These are phyloP conservation scores for Syrista parreyssii DNA, from an alignment of 2,888 invertebrate genomes.

Conservation along the genomic window DNA sequence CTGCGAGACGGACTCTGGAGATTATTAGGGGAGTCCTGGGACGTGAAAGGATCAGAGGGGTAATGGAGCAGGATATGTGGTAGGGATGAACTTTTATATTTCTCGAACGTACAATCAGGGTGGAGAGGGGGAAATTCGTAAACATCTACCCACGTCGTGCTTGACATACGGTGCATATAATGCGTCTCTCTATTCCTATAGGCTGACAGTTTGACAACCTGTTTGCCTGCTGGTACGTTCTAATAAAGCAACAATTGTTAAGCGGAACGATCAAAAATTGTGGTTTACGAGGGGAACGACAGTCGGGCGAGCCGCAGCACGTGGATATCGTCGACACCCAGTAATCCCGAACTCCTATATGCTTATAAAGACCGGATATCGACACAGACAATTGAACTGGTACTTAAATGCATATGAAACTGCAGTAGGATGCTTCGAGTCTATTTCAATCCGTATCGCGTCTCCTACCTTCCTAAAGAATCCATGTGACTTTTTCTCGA, in stretches of 20 bases:
- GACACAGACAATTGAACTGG: conserved; percentile 46
- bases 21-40: not conserved
- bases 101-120: not conserved
- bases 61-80: not conserved
- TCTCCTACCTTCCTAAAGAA: too few relatives aligned
- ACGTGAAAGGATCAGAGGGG: not conserved
- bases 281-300: not conserved
- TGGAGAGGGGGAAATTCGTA: not conserved
- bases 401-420: conserved; percentile 29
- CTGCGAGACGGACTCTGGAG: not conserved
- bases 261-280: not conserved
- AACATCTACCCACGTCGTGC: not conserved
- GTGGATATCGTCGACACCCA: not conserved
- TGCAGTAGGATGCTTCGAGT: not conserved
- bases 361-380: conserved; percentile 35
- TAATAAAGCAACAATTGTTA: conserved; percentile 1
- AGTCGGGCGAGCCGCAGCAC: not conserved
- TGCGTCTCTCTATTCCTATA: not conserved
- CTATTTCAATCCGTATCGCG: not conserved
- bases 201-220: not conserved
- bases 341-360: not conserved
- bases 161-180: not conserved
- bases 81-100: not conserved
- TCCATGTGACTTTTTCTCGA: too few relatives aligned
- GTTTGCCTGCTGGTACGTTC: not conserved